phyloP scores from a whole-genome alignment of 2,797 vertebrate species.

The Eurystomus glaucurus region DNA sequence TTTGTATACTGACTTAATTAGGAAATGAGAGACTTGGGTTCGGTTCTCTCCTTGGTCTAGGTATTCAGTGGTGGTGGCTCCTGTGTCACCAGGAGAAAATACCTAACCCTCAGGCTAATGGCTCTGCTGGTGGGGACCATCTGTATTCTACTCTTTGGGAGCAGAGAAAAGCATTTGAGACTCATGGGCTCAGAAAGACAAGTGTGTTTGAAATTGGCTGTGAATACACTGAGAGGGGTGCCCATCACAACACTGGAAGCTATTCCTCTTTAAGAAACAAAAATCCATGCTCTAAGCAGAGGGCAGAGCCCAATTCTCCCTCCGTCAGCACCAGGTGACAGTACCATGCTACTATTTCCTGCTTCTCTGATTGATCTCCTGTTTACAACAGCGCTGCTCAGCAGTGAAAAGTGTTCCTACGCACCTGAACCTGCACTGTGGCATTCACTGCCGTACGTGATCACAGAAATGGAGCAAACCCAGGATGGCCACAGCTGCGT shows the following conservation, averaged over 20 bases:
- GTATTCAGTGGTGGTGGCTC: not conserved
- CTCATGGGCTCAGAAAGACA: not conserved
- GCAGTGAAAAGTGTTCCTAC: not conserved
- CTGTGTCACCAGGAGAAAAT: not conserved
- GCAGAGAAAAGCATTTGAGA: not conserved
- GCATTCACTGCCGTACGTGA: not conserved
- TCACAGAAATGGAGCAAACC: not conserved
- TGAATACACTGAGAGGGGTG: not conserved
- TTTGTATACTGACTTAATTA: not conserved
- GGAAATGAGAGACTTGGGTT: not conserved
- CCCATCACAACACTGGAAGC: not conserved
- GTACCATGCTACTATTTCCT: not conserved
- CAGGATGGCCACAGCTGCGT: not conserved
- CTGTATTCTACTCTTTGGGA: not conserved
- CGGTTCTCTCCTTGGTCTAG: accelerated
- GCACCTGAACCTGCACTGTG: not conserved
- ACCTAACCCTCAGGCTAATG: not conserved
- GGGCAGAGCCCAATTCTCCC: not conserved
- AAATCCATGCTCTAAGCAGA: not conserved
- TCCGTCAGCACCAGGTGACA: not conserved
- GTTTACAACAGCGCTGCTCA: not conserved
- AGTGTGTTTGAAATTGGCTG: not conserved
- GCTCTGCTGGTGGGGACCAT: not conserved
- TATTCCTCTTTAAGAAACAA: not conserved
- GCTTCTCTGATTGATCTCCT: not conserved